phyloP scores from a whole-genome alignment of 2,113 vertebrate genomes.

The Panthera uncia region DNA sequence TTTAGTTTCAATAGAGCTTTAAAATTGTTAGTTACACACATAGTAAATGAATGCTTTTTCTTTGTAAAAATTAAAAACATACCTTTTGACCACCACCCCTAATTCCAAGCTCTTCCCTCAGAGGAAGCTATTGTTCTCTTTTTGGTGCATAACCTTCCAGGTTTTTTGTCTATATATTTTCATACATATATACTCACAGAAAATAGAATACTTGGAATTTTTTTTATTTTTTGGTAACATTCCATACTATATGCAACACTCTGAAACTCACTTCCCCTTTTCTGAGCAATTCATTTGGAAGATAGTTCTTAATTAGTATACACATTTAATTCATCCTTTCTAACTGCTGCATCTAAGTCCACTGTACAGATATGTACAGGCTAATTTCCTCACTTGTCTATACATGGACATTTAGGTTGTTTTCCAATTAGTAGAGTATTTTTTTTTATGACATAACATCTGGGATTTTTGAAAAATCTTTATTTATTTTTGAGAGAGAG shows the following conservation, averaged over 20 bases:
- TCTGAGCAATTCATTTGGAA: neutral
- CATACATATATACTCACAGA: neutral
- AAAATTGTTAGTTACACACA: neutral
- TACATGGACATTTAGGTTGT: neutral
- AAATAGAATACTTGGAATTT: neutral
- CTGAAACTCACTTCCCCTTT: neutral
- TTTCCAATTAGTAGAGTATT: neutral
- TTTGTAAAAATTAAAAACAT: neutral
- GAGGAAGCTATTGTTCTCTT: neutral
- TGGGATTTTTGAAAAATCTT: too few relatives aligned
- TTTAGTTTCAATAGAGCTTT: constrained; percentile 21
- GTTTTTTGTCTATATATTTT: neutral
- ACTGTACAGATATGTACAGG: neutral
- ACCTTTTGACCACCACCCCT: neutral
- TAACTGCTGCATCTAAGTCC: neutral
- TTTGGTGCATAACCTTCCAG: neutral
- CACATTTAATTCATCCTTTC: neutral
- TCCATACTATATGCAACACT: neutral
- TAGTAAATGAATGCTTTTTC: neutral
- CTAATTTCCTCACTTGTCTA: neutral
- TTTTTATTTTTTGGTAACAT: neutral
- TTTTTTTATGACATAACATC: too few relatives aligned
- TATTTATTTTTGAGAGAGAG: too few relatives aligned
- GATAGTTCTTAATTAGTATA: neutral
- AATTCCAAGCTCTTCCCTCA: neutral